phyloP scores from a whole-genome alignment of 2,888 invertebrate species.

The Hirtodrosophila confusa region DNA sequence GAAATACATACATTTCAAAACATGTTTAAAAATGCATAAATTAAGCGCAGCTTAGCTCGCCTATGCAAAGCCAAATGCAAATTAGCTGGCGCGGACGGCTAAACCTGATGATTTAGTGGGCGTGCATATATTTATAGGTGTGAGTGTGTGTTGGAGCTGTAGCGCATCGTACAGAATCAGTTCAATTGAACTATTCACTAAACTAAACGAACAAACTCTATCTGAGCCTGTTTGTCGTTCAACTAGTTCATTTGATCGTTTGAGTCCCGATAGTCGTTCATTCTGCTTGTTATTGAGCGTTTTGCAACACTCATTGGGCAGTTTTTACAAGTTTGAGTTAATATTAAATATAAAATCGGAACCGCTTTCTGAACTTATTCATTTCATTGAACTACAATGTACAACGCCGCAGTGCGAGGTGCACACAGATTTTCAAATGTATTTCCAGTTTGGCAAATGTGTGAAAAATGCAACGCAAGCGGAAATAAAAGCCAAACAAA shows the following conservation, averaged over 20 bases:
- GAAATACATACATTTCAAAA: constrained; percentile 44
- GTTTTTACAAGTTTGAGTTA: too few relatives aligned
- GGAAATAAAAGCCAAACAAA: constrained; percentile 71
- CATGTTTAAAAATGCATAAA: constrained; percentile 74
- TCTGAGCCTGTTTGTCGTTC: too few relatives aligned
- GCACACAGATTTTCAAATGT: constrained; percentile 38
- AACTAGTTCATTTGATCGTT: too few relatives aligned
- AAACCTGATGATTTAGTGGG: constrained; percentile 45
- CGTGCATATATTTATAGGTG: constrained; percentile 15
- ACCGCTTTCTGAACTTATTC: constrained; percentile 26
- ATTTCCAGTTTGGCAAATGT: constrained; percentile 47
- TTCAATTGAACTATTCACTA: too few relatives aligned
- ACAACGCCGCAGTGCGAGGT: constrained; percentile 24
- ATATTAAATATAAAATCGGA: too few relatives aligned
- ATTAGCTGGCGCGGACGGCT: constrained; percentile 51
- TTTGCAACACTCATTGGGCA: too few relatives aligned
- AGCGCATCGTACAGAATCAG: too few relatives aligned
- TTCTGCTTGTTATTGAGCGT: too few relatives aligned
- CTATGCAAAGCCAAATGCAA: constrained; percentile 63
- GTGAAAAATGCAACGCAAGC: constrained; percentile 68
- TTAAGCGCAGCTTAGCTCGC: constrained; percentile 53
- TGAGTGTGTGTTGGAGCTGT: constrained; percentile 5
- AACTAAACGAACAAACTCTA: too few relatives aligned
- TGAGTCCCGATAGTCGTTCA: too few relatives aligned
- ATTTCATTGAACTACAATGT: too few relatives aligned